Conservation (phyloP, 1,140 invertebrate genomes). For the Polypedilum vanderplanki region DNA sequence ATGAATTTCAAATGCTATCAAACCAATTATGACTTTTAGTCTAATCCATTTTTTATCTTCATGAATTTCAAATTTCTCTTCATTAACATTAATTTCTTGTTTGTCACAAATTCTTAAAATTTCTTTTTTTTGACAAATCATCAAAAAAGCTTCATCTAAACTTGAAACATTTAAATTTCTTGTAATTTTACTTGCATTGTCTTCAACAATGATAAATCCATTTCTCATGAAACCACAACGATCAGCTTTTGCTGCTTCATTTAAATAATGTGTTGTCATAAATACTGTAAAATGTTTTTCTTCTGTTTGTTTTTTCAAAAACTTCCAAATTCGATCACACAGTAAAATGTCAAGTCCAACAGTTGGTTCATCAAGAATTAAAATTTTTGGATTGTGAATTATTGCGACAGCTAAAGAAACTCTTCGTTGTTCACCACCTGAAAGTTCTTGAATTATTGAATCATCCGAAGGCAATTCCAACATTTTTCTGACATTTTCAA, state of each 20-base stretch:
- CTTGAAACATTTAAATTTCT: conserved; percentile 50
- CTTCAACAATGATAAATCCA: conserved; percentile 72
- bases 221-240: conserved; percentile 75
- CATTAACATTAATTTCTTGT: not conserved
- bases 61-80: not conserved
- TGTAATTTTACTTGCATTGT: conserved; percentile 57
- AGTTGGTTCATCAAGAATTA: conserved; percentile 76
- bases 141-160: conserved; percentile 61
- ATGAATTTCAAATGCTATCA: conserved; percentile 53
- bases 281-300: conserved; percentile 58
- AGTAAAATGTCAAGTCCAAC: conserved; percentile 49
- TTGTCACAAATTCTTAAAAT: not conserved
- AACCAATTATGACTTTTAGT: conserved; percentile 34
- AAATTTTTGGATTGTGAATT: conserved; percentile 70
- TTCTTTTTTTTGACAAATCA: conserved; percentile 51
- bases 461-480: conserved; percentile 58
- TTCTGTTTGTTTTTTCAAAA: conserved; percentile 61
- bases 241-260: conserved; percentile 73
- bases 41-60: conserved; percentile 35
- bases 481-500: conserved; percentile 56
- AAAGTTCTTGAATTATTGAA: conserved; percentile 49
- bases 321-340: conserved; percentile 77
- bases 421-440: conserved; percentile 45
- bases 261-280: conserved; percentile 88
- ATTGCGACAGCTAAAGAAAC: conserved; percentile 74